Evolutionary conservation across 2,113 vertebrate genomes (phyloP).

Genomic region (Irena cyanogastra): DNA sequence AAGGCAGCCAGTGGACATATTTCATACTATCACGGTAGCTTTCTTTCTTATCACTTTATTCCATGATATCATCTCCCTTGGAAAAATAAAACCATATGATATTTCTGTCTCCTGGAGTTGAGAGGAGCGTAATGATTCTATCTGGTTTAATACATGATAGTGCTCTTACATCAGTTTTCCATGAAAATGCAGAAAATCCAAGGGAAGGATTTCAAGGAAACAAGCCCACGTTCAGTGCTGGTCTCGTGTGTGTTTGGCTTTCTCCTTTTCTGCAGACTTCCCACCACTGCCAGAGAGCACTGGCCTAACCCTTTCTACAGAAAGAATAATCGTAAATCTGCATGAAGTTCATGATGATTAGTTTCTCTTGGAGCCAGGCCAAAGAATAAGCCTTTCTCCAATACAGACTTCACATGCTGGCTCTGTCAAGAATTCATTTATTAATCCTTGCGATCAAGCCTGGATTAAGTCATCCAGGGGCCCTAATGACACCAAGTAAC

Average conservation of each 20-base stretch:
- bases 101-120: neutral
- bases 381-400: slow-evolving; percentile 70
- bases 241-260: neutral
- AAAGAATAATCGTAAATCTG: slow-evolving; percentile 72
- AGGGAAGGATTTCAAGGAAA: neutral
- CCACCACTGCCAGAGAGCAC: slow-evolving; percentile 22
- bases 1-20: slow-evolving; percentile 21
- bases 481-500: neutral
- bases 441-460: slow-evolving; percentile 70
- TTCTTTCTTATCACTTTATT: slow-evolving; percentile 35
- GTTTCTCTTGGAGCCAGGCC: slow-evolving; percentile 73
- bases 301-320: slow-evolving; percentile 49
- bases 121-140: neutral
- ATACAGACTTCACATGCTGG: slow-evolving; percentile 62
- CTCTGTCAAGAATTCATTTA: slow-evolving; percentile 73
- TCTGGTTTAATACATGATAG: neutral
- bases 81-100: slow-evolving; percentile 25
- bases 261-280: neutral
- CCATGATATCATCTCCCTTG: slow-evolving; percentile 1
- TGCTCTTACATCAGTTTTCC: neutral
- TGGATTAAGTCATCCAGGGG: slow-evolving; percentile 58
- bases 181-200: neutral
- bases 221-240: neutral
- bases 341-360: slow-evolving; percentile 73
- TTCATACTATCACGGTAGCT: slow-evolving; percentile 15